phyloP scores from a whole-genome alignment of 2,888 invertebrate species.

The Tipula unca region DNA sequence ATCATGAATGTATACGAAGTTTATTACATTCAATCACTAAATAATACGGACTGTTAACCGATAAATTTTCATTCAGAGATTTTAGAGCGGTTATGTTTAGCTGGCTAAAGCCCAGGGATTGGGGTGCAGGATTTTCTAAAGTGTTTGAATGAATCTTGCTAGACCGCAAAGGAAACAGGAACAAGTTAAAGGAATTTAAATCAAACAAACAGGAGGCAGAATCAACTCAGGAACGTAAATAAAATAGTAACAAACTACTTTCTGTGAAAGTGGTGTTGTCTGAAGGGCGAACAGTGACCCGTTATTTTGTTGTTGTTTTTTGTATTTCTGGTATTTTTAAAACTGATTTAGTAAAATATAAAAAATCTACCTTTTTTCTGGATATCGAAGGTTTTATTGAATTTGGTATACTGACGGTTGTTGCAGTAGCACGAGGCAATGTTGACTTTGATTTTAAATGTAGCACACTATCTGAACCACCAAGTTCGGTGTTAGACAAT shows the following conservation, averaged over 20 bases:
- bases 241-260: background rate
- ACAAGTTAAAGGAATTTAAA: too few relatives aligned
- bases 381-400: background rate
- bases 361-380: slow-evolving; percentile 20
- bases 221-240: background rate
- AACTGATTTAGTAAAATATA: background rate
- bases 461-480: slow-evolving; percentile 20
- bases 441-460: slow-evolving; percentile 18
- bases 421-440: slow-evolving; percentile 2
- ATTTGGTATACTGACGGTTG: slow-evolving; percentile 15
- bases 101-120: too few relatives aligned
- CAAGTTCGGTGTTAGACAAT: slow-evolving; percentile 15
- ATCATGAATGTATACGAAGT: too few relatives aligned
- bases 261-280: background rate
- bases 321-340: background rate
- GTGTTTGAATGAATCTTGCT: too few relatives aligned
- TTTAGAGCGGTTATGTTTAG: too few relatives aligned
- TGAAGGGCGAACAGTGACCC: background rate
- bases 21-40: too few relatives aligned
- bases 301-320: background rate
- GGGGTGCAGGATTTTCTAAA: too few relatives aligned
- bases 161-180: too few relatives aligned
- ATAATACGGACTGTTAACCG: too few relatives aligned
- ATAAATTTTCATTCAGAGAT: too few relatives aligned
- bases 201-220: too few relatives aligned